Conservation (phyloP, 1,140 invertebrate species). For the Myzus persicae region DNA sequence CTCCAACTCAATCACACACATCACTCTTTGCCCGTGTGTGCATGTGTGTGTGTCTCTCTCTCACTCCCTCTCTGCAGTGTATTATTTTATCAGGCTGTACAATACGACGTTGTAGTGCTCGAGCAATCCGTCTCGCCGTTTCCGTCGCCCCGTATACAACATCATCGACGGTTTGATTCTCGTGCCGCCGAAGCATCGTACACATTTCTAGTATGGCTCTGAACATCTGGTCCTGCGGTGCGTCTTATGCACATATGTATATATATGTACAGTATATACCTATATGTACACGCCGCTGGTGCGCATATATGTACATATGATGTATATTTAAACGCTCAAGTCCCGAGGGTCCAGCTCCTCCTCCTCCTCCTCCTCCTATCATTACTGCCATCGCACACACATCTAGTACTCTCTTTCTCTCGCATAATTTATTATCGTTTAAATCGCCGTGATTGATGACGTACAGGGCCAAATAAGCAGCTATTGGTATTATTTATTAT, state of each 20-base stretch:
- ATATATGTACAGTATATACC: not conserved
- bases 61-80: not conserved
- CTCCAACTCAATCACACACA: no score
- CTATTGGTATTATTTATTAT: not conserved
- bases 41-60: not conserved
- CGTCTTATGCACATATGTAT: not conserved
- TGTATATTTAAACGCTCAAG: slow-evolving; percentile 15
- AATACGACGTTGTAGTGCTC: no score
- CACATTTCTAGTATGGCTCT: not conserved
- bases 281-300: not conserved
- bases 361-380: not conserved
- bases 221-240: not conserved
- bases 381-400: not conserved
- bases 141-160: not conserved
- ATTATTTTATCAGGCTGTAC: not conserved
- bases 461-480: not conserved
- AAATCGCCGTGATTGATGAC: slow-evolving; percentile 26
- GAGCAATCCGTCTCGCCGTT: not conserved
- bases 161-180: not conserved
- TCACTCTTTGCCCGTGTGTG: not conserved
- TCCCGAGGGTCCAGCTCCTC: slow-evolving; percentile 8
- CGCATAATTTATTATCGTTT: slow-evolving; percentile 26
- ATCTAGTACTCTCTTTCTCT: not conserved
- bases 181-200: not conserved
- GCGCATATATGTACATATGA: not conserved